These are phyloP conservation scores for Girardia tigrina DNA, from an alignment of 2,888 invertebrate genomes.

Conservation along the genomic window DNA sequence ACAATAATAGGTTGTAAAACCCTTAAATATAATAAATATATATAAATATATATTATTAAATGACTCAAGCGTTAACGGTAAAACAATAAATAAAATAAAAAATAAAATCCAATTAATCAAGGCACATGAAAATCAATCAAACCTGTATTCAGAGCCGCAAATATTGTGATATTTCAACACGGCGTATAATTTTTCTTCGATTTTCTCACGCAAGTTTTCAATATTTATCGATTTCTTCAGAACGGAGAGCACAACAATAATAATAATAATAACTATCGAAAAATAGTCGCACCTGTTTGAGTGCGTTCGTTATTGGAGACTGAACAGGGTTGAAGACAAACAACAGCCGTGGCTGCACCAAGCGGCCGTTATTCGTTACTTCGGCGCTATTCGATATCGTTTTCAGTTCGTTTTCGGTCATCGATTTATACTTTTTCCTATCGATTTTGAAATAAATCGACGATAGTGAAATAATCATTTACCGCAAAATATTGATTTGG, in stretches of 20 bases:
- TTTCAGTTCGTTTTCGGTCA: not conserved
- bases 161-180: conserved; percentile 1
- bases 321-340: not conserved
- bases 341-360: conserved; percentile 2
- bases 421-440: not conserved
- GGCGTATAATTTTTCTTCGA: not conserved
- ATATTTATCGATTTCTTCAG: not conserved
- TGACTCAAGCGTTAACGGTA: not conserved
- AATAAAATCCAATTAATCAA: not conserved
- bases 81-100: not conserved
- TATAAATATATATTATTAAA: not conserved
- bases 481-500: not conserved
- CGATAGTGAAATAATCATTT: not conserved
- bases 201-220: not conserved
- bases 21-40: not conserved
- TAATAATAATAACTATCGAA: too few relatives aligned
- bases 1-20: too few relatives aligned
- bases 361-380: not conserved
- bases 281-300: not conserved
- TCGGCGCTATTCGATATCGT: not conserved
- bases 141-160: not conserved
- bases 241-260: too few relatives aligned
- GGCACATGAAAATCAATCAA: not conserved
- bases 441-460: not conserved
- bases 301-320: not conserved